phyloP scores from a whole-genome alignment of 2,888 invertebrate genomes.

The Tillus elongatus region DNA sequence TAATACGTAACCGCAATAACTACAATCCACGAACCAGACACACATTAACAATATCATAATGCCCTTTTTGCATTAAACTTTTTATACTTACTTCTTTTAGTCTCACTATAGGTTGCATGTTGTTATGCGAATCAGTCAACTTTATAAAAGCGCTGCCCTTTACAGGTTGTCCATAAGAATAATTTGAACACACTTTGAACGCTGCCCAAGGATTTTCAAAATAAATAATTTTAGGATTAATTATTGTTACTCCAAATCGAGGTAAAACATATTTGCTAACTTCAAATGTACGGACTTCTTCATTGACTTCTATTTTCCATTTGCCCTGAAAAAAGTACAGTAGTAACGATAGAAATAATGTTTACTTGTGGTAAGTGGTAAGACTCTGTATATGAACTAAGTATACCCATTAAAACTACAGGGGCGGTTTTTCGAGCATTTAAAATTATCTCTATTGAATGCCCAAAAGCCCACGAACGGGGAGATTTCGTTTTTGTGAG shows the following conservation, averaged over 20 bases:
- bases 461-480: too few species aligned
- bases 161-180: conserved; percentile 54
- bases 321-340: conserved; percentile 40
- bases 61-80: too few species aligned
- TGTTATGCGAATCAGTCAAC: conserved; percentile 27
- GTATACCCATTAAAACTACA: too few species aligned
- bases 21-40: too few species aligned
- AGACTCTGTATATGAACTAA: background rate
- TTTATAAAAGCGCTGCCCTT: conserved; percentile 46
- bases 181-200: conserved; percentile 49
- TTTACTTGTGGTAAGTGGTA: background rate
- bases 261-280: conserved; percentile 51
- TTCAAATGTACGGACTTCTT: conserved; percentile 42
- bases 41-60: too few species aligned
- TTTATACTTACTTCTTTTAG: conserved; percentile 31
- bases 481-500: too few species aligned
- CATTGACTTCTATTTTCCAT: conserved; percentile 45
- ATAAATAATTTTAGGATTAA: conserved; percentile 45
- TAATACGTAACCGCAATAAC: too few species aligned
- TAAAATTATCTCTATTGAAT: too few species aligned
- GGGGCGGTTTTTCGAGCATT: too few species aligned
- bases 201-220: conserved; percentile 40
- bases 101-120: conserved; percentile 25
- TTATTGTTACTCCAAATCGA: conserved; percentile 49
- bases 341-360: conserved; percentile 3